Evolutionary conservation across 2,797 vertebrate species (phyloP).

Genomic region (Sebastes minor): DNA sequence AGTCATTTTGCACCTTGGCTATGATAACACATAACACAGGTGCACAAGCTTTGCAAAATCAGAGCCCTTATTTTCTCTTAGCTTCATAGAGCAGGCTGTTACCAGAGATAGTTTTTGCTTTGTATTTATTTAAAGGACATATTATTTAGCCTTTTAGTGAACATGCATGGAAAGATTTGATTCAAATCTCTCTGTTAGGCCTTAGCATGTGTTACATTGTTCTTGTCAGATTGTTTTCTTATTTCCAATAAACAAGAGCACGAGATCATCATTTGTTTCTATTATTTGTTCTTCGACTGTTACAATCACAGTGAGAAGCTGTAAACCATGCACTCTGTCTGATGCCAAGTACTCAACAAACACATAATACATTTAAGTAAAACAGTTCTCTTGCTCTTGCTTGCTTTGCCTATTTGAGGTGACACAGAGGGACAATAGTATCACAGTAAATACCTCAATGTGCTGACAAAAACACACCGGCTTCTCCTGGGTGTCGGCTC

Average conservation of each 20-base stretch:
- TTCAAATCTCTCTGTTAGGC: constrained; percentile 57
- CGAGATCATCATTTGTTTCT: constrained; percentile 56
- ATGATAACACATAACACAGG: background rate
- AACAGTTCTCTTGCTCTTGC: background rate
- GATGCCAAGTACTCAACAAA: background rate
- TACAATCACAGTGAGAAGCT: background rate
- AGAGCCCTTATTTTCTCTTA: constrained; percentile 9
- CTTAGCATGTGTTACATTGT: constrained; percentile 66
- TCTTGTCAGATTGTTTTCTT: constrained; percentile 74
- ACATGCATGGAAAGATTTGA: constrained; percentile 41
- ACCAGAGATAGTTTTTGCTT: constrained; percentile 23
- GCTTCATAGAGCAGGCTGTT: constrained; percentile 9
- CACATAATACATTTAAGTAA: background rate
- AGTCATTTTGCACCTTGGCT: constrained; percentile 4
- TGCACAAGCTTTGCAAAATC: background rate
- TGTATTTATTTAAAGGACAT: constrained; percentile 50
- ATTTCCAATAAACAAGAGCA: constrained; percentile 83
- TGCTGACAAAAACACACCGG: background rate
- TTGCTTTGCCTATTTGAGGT: background rate
- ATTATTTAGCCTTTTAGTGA: constrained; percentile 35
- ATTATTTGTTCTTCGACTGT: constrained; percentile 50
- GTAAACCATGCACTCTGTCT: background rate
- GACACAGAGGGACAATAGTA: background rate
- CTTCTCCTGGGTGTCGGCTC: background rate
- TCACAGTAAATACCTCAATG: background rate